Percentiles rank a stretch among this genome's conserved stretches.
phyloP scores from a whole-genome alignment of 2,888 invertebrate species.

The Scaeva pyrastri region DNA sequence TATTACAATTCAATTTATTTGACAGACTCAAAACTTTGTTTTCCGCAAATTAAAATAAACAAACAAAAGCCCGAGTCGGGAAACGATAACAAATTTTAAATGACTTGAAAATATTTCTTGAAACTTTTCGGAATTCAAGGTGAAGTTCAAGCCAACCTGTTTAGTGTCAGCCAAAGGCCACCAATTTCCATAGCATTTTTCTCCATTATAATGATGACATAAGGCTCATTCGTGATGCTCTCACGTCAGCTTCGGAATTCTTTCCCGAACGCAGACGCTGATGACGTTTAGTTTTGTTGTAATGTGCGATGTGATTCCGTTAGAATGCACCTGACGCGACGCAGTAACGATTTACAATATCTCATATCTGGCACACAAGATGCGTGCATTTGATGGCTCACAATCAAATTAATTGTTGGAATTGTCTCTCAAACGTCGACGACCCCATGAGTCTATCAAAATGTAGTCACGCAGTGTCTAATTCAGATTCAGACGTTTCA shows the following conservation, averaged over 20 bases:
- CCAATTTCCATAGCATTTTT: not conserved
- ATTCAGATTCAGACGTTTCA: constrained; percentile 5
- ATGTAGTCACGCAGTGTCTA: not conserved
- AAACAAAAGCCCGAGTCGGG: not conserved
- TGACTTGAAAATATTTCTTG: constrained; percentile 7
- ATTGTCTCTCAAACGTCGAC: constrained; percentile 44
- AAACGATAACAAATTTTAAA: not conserved
- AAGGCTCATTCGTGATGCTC: constrained; percentile 5
- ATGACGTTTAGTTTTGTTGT: not conserved
- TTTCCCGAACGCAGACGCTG: not conserved
- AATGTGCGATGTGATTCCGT: not conserved
- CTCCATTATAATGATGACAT: constrained; percentile 15
- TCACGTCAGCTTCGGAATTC: constrained; percentile 4
- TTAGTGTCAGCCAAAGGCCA: not conserved
- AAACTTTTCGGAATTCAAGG: not conserved
- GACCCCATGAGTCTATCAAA: constrained; percentile 45
- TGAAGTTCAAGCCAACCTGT: constrained; percentile 13
- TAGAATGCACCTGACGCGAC: not conserved
- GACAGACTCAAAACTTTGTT: not conserved
- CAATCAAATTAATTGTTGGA: constrained; percentile 58
- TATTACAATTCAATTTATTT: too few relatives aligned
- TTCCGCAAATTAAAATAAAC: not conserved
- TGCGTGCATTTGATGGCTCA: constrained; percentile 34
- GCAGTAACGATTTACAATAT: not conserved
- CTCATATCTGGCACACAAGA: constrained; percentile 23